Evolutionary conservation across 2,888 invertebrate species (phyloP).

Genomic region (Trisateles emortualis): DNA sequence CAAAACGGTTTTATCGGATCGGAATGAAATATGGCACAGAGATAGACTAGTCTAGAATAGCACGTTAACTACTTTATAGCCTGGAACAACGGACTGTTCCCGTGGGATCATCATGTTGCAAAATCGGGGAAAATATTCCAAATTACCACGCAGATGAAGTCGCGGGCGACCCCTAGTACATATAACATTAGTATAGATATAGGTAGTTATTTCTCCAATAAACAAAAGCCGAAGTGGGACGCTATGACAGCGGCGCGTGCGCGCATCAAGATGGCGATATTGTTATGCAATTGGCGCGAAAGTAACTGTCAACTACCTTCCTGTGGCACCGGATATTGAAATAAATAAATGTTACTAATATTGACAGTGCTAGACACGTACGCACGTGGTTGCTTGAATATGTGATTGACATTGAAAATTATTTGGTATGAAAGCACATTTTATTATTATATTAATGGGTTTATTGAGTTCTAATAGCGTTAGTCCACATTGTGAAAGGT

Average conservation of each 20-base stretch:
- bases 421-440: slow-evolving; percentile 39
- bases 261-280: slow-evolving; percentile 52
- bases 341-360: slow-evolving; percentile 52
- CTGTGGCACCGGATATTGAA: slow-evolving; percentile 61
- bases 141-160: too few species aligned
- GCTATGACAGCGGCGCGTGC: slow-evolving; percentile 25
- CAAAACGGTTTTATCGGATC: too few species aligned
- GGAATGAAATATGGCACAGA: too few species aligned
- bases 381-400: slow-evolving; percentile 42
- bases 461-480: neutral
- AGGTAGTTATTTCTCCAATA: slow-evolving; percentile 10
- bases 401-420: slow-evolving; percentile 63
- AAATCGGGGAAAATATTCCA: too few species aligned
- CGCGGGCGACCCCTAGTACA: too few species aligned
- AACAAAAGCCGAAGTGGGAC: slow-evolving; percentile 13
- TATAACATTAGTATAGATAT: neutral
- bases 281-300: slow-evolving; percentile 71
- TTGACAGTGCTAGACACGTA: slow-evolving; percentile 53
- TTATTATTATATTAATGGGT: neutral
- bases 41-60: too few species aligned
- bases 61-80: too few species aligned
- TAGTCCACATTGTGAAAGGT: too few species aligned
- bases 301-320: slow-evolving; percentile 70
- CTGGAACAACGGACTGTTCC: too few species aligned
- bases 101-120: too few species aligned